Conservation (phyloP, 2,888 invertebrate genomes). For the Platycnemis pennipes region DNA sequence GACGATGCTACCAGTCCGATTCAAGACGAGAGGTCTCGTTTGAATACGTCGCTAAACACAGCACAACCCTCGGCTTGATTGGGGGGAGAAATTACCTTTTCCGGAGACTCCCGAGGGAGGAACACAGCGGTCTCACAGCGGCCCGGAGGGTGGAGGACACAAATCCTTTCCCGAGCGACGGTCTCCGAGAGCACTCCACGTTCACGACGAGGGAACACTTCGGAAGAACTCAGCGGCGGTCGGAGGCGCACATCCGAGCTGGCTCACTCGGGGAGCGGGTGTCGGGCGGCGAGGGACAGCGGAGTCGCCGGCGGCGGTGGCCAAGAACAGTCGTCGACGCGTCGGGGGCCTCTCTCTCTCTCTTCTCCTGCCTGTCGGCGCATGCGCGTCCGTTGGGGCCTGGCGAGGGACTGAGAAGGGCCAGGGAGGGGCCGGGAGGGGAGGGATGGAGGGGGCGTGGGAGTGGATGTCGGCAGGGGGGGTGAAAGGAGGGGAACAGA, state of each 20-base stretch:
- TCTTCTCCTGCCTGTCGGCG: background rate
- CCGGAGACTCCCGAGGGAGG: background rate
- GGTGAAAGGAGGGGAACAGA: too few species aligned
- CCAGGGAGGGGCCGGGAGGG: background rate
- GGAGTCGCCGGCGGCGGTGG: background rate
- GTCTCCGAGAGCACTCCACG: background rate
- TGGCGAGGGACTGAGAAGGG: background rate
- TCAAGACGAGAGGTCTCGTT: too few species aligned
- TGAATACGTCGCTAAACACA: too few species aligned
- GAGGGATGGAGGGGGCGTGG: background rate
- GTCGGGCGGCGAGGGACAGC: background rate
- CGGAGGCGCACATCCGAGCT: background rate
- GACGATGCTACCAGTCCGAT: too few species aligned
- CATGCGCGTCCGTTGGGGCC: background rate
- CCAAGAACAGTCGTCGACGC: background rate
- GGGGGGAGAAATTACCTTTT: constrained; percentile 16
- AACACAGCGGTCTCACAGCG: background rate
- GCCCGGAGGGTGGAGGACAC: background rate
- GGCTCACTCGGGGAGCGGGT: background rate
- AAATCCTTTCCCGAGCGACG: background rate
- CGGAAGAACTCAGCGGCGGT: background rate
- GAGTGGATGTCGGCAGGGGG: background rate
- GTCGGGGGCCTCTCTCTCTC: too few species aligned
- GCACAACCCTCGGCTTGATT: too few species aligned
- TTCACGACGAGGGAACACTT: background rate